Conservation (phyloP, 2,113 vertebrate species). For the Eidolon helvum region DNA sequence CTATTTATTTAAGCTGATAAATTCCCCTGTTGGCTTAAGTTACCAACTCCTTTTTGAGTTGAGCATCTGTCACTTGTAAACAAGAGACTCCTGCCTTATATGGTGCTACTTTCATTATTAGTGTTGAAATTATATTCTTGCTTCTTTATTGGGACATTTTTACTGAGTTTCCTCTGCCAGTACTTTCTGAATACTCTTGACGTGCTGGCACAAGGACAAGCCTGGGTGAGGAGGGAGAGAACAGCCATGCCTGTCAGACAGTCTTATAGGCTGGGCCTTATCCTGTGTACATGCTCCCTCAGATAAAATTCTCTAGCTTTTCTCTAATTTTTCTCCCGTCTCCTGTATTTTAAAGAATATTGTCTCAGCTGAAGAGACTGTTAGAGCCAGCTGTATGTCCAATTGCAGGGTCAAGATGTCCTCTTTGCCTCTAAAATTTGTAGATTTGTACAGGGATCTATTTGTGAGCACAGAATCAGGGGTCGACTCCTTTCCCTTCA, state of each 20-base stretch:
- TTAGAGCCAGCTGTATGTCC: neutral
- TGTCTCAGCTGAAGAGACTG: neutral
- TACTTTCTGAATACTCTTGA: constrained; percentile 16
- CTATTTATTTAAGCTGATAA: constrained; percentile 47
- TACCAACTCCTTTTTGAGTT: constrained; percentile 4
- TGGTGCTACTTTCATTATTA: constrained; percentile 46
- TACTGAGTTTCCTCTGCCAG: neutral
- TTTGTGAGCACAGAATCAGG: neutral
- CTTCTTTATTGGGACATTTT: constrained; percentile 35
- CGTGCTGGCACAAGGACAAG: neutral
- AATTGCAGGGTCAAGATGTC: neutral
- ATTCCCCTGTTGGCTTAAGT: constrained; percentile 37
- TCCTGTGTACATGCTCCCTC: neutral
- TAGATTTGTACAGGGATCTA: neutral
- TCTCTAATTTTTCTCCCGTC: neutral
- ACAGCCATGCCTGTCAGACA: neutral
- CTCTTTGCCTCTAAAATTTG: neutral
- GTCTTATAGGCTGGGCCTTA: neutral
- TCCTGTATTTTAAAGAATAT: neutral
- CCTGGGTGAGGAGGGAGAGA: neutral
- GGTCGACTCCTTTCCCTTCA: neutral
- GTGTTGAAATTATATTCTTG: constrained; percentile 47
- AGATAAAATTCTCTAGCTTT: neutral
- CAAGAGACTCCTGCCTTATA: constrained; percentile 66
- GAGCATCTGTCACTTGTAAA: constrained; percentile 61